These are phyloP conservation scores for Bombus soroeensis DNA, from an alignment of 1,140 invertebrate genomes.

Conservation along the genomic window DNA sequence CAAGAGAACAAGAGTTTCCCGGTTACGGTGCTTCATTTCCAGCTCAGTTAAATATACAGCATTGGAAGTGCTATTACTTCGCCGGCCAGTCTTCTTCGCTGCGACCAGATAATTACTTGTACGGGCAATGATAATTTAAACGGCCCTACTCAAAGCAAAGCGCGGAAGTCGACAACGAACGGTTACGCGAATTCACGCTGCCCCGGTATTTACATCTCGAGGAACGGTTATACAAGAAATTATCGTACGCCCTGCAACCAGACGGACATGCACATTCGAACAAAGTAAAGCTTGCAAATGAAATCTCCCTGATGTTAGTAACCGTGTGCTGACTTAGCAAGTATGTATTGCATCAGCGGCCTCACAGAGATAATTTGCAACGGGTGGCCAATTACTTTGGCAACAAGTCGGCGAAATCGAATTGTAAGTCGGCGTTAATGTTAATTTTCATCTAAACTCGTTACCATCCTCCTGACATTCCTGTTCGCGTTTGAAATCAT, in stretches of 20 bases:
- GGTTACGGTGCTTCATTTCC: not conserved
- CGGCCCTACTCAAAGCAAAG: not conserved
- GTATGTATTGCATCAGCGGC: slow-evolving; percentile 2
- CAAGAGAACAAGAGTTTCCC: slow-evolving; percentile 9
- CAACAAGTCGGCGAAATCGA: slow-evolving; percentile 19
- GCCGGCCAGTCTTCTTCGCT: not conserved
- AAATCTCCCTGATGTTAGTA: not conserved
- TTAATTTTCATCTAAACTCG: slow-evolving; percentile 5
- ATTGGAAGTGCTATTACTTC: slow-evolving; percentile 10
- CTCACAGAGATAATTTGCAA: slow-evolving; percentile 12
- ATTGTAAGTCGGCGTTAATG: slow-evolving; percentile 12
- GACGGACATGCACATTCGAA: not conserved
- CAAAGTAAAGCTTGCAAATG: slow-evolving; percentile 27
- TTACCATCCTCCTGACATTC: not conserved
- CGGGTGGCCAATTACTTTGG: slow-evolving; percentile 1
- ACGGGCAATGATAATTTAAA: slow-evolving; percentile 15
- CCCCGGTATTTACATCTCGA: not conserved
- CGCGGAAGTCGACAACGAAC: not conserved
- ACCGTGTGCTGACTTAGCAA: not conserved
- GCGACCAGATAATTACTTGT: slow-evolving; percentile 23
- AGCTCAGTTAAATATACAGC: slow-evolving; percentile 19
- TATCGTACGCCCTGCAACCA: not conserved
- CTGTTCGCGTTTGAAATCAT: not conserved
- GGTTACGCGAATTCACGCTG: not conserved
- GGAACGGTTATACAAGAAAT: not conserved